Base-by-base conservation (phyloP, 1,140 invertebrate genomes). In the Pantala flavescens region DNA sequence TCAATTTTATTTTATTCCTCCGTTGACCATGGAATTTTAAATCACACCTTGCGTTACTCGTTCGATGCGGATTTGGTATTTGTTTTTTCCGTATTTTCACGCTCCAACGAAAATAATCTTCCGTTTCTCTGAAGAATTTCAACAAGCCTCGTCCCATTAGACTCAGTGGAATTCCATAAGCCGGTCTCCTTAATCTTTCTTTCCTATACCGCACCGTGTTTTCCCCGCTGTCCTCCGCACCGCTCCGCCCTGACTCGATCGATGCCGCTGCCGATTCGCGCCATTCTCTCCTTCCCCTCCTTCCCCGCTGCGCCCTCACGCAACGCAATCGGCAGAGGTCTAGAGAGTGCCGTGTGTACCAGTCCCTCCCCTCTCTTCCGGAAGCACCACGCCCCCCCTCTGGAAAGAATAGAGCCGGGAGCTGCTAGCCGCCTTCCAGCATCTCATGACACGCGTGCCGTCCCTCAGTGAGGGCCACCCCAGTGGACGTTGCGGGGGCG, bases 241-340 rank as follows among this genome's bases (percentile, higher is more conserved):
- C n/a, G 49, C 3, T 21, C 49, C 49, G 5, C 49, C 49, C 49
- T 19, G 28, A 21, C 49, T 49, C 16, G 49, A 63, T 63, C 49
- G 49, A 63, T 63, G 49, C 14, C 49, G 49, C n/a, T 63, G 49
- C 49, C 49, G 49, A 63, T 63, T 63, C 49, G 49, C 49, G 49
- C 49, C 49, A 63, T 63, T 63, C 49, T 63, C 16, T 21, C n/a
- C 49, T 12, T 21, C 49, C 49, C 12, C 12, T 63, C 12, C n/a
- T 12, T 63, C 49, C 49, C n/a, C 49, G 3, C 12, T 12, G 5
- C 49, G 1, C 49, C 49, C 49, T 63, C 49, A 7, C 49, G 14
- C 49, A 19, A 9, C 28, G 28, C 28, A 36, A 36, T 36, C 28
- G 28, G 28, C 28, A 36, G 28, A 36, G 28, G 28, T 36, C 28